A percentile compares a stretch with the other conserved stretches of the same genome.
These are phyloP conservation scores for Zygaena filipendulae DNA, from an alignment of 2,888 invertebrate genomes.

Conservation along the genomic window DNA sequence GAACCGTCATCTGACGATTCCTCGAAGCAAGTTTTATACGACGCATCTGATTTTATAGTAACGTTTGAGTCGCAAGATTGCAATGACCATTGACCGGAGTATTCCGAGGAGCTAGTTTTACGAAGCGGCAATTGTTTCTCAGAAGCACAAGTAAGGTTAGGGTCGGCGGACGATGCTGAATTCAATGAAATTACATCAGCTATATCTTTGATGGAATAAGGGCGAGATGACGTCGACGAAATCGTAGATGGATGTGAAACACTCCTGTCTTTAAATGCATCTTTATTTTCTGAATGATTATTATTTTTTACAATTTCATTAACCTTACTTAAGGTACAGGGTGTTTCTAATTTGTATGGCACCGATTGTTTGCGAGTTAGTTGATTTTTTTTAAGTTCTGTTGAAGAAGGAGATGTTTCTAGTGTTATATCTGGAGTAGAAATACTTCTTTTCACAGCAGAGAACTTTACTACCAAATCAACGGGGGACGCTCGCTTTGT, in stretches of 20 bases:
- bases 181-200: constrained; percentile 49
- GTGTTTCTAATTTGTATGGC: constrained; percentile 45
- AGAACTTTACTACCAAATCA: constrained; percentile 49
- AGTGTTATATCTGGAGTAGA: constrained; percentile 57
- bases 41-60: constrained; percentile 47
- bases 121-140: constrained; percentile 41
- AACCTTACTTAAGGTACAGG: constrained; percentile 41
- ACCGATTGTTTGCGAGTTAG: too few relatives aligned
- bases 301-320: constrained; percentile 31
- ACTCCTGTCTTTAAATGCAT: constrained; percentile 21
- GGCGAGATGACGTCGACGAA: constrained; percentile 38
- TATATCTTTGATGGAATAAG: constrained; percentile 55
- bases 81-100: constrained; percentile 55
- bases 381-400: constrained; percentile 37
- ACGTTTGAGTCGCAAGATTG: constrained; percentile 52
- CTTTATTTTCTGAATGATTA: constrained; percentile 17
- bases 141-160: constrained; percentile 43
- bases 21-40: constrained; percentile 49
- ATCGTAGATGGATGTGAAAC: constrained; percentile 43
- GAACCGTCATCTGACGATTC: constrained; percentile 52
- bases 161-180: constrained; percentile 37
- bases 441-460: constrained; percentile 54
- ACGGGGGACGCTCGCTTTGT: constrained; percentile 34
- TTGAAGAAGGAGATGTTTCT: constrained; percentile 37
- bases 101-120: constrained; percentile 57